phyloP scores from a whole-genome alignment of 1,140 invertebrate species.

The Lerema accius region DNA sequence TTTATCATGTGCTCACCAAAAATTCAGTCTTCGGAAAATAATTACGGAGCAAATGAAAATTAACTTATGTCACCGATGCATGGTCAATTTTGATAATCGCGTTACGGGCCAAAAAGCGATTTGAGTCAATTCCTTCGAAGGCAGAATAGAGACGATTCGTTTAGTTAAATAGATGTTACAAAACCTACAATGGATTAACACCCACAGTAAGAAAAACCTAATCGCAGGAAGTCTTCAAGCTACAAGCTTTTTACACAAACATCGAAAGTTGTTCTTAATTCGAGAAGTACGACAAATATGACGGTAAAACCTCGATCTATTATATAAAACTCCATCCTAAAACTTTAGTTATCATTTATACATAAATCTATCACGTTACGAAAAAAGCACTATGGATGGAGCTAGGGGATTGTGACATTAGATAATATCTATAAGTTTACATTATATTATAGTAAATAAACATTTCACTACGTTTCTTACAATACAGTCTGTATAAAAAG shows the following conservation, averaged over 20 bases:
- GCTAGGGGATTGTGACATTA: slow-evolving; percentile 28
- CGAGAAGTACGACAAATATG: slow-evolving; percentile 29
- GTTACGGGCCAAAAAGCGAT: slow-evolving; percentile 50
- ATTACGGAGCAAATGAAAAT: slow-evolving; percentile 31
- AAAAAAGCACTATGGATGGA: slow-evolving; percentile 30
- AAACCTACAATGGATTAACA: slow-evolving; percentile 30
- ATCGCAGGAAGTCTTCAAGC: slow-evolving; percentile 20
- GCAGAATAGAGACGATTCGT: slow-evolving; percentile 39
- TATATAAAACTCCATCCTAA: slow-evolving; percentile 31
- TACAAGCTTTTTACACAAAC: slow-evolving; percentile 35
- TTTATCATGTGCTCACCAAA: slow-evolving; percentile 40
- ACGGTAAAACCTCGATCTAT: slow-evolving; percentile 30
- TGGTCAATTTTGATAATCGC: slow-evolving; percentile 26
- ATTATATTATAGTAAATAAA: slow-evolving; percentile 32
- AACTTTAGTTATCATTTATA: slow-evolving; percentile 21
- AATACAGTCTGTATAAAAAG: slow-evolving; percentile 30
- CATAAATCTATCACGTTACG: slow-evolving; percentile 21
- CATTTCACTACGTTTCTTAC: slow-evolving; percentile 22
- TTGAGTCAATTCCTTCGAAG: slow-evolving; percentile 63
- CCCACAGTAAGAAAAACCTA: slow-evolving; percentile 7
- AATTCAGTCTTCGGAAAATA: slow-evolving; percentile 64
- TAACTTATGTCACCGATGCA: no score
- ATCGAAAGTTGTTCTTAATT: slow-evolving; percentile 28
- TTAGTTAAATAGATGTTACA: slow-evolving; percentile 34
- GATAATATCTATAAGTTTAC: slow-evolving; percentile 26